phyloP scores from a whole-genome alignment of 2,888 invertebrate species.

The Acholoe squamosa region DNA sequence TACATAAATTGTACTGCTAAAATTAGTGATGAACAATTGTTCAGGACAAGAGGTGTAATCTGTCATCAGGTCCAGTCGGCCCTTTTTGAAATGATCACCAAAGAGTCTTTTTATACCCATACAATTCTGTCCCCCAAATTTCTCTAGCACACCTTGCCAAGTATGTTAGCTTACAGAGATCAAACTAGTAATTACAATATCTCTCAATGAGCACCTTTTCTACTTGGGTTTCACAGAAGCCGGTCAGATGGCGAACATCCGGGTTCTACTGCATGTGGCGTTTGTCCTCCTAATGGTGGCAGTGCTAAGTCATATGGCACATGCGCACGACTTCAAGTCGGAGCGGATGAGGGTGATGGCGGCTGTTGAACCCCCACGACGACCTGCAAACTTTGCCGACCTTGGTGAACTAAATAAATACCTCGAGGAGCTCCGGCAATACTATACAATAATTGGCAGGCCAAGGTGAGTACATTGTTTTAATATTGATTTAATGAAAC shows the following conservation, averaged over 20 bases:
- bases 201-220: neutral
- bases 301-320: neutral
- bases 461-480: constrained; percentile 66
- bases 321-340: constrained; percentile 56
- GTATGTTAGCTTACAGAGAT: too few species aligned
- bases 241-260: constrained; percentile 47
- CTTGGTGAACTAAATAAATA: constrained; percentile 69
- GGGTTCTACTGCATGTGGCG: constrained; percentile 37
- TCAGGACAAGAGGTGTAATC: too few species aligned
- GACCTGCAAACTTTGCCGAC: constrained; percentile 68
- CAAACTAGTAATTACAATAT: too few species aligned
- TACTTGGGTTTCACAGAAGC: constrained; percentile 2
- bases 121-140: too few species aligned
- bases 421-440: constrained; percentile 69
- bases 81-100: too few species aligned
- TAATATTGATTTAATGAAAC: too few species aligned
- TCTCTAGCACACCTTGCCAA: too few species aligned
- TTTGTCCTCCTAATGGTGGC: constrained; percentile 44
- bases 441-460: constrained; percentile 70
- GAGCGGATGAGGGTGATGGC: constrained; percentile 60
- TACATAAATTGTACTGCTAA: too few species aligned
- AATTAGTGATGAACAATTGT: too few species aligned
- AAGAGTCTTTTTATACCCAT: too few species aligned
- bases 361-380: constrained; percentile 64
- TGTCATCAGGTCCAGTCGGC: too few species aligned